Conservation (phyloP, 1,140 invertebrate species). For the Zaprionus davidi region DNA sequence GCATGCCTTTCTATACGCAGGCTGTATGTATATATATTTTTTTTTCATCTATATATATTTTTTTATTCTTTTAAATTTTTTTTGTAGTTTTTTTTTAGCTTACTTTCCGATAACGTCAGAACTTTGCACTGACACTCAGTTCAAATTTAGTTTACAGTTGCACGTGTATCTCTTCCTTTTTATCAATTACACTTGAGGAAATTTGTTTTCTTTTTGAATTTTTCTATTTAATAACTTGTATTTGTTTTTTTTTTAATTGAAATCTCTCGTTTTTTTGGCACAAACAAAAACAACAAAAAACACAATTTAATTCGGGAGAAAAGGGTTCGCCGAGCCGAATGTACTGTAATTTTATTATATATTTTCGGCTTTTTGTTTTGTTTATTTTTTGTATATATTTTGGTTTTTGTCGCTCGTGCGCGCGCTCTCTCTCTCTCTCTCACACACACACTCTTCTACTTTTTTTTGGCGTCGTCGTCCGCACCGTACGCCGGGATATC, state of each 20-base stretch:
- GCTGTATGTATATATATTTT: too few species aligned
- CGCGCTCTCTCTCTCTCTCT: slow-evolving; percentile 2
- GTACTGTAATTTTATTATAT: neutral
- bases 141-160: slow-evolving; percentile 8
- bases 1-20: slow-evolving; percentile 42
- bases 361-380: slow-evolving; percentile 1
- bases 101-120: slow-evolving; percentile 7
- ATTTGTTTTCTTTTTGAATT: neutral
- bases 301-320: slow-evolving; percentile 16
- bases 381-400: slow-evolving; percentile 10
- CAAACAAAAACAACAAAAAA: slow-evolving; percentile 63
- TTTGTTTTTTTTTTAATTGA: slow-evolving; percentile 20
- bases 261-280: slow-evolving; percentile 37
- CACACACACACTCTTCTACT: slow-evolving; percentile 3
- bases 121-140: slow-evolving; percentile 17
- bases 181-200: neutral
- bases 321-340: neutral
- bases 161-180: neutral
- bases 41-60: neutral
- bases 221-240: slow-evolving; percentile 18
- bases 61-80: neutral
- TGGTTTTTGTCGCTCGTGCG: slow-evolving; percentile 7
- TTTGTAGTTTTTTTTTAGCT: neutral
- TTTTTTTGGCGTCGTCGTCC: slow-evolving; percentile 59
- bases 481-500: slow-evolving; percentile 81